Conservation (phyloP, 2,113 vertebrate genomes). For the Coptodon rendalli region DNA sequence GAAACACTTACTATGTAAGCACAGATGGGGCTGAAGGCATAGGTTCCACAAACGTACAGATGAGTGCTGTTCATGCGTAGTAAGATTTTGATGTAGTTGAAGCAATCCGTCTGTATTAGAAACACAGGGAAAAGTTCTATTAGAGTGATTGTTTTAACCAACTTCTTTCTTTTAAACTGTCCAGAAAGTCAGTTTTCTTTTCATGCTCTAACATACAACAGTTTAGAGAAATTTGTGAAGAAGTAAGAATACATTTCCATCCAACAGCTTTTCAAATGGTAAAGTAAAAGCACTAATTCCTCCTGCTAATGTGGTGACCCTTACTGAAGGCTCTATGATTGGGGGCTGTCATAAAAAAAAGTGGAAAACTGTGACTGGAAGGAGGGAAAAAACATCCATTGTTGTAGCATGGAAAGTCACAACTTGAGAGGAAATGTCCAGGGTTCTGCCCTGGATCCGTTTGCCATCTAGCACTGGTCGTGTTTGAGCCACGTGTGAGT, state of each 20-base stretch:
- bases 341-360: not conserved
- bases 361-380: not conserved
- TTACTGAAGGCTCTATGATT: not conserved
- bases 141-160: not conserved
- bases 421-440: slow-evolving; percentile 25
- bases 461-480: not conserved
- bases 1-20: slow-evolving; percentile 84
- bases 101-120: slow-evolving; percentile 85
- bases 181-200: not conserved
- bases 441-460: not conserved
- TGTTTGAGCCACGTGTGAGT: not conserved
- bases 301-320: not conserved
- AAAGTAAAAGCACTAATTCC: not conserved
- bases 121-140: not conserved
- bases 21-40: slow-evolving; percentile 91
- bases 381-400: slow-evolving; percentile 21
- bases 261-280: not conserved
- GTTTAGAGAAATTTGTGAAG: not conserved
- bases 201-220: not conserved
- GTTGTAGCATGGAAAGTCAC: slow-evolving; percentile 20
- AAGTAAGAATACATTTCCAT: not conserved
- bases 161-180: not conserved
- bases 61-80: slow-evolving; percentile 85
- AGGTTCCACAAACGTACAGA: slow-evolving; percentile 89
- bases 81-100: slow-evolving; percentile 97